Base-by-base conservation (phyloP, 2,797 vertebrate genomes). In the Takifugu ocellatus region DNA sequence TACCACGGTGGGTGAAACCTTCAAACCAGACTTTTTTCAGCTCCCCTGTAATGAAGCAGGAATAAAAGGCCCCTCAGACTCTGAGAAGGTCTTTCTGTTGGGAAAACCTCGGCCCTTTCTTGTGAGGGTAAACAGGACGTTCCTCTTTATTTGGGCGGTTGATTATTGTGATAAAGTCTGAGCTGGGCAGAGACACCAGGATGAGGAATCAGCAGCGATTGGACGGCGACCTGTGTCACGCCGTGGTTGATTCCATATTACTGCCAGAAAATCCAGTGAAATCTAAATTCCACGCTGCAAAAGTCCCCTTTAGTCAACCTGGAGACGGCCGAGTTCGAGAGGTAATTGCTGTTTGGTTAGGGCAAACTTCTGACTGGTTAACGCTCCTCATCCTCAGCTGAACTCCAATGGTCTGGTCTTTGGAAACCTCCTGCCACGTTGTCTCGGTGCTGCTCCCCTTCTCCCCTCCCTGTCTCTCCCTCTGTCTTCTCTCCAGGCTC, bases 361-460 rank as follows among this genome's bases (percentile, higher is more conserved):
- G 33, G 66, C 61, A 11, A n/a, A 15, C 46, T 63, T 44, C 61
- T 70, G 72, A 70, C 51, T 9, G 62, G 57, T 57, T 59, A 29
- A 66, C 48, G 66, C 76, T 80, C 54, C 62, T 70, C 68, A 82
- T 83, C 75, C 88, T 89, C 72, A 82, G 45, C 78, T 89, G 83
- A 91, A 88, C 89, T 75, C 59, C 69, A 69, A 39, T 63, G 68
- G 53, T 74, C 68, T 39, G 66, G 15, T 83, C 78, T 80, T 79
- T 70, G 48, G 59, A 81, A 87, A 75, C 80, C 82, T 84, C 67
- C 79, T 91, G 91, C 91, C 91, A 92, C 91, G 91, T 92, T 59
- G 87, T 85, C 87, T 84, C 61, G 68, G 15, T 4, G 47, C 54
- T 77, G 56, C 72, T 27, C 74, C 69, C 65, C 72, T 69, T 76